Evolutionary conservation across 2,113 vertebrate species (phyloP), one percentile per base, ranked within the genome.

Genomic region (Dolichallabes microphthalmus): DNA sequence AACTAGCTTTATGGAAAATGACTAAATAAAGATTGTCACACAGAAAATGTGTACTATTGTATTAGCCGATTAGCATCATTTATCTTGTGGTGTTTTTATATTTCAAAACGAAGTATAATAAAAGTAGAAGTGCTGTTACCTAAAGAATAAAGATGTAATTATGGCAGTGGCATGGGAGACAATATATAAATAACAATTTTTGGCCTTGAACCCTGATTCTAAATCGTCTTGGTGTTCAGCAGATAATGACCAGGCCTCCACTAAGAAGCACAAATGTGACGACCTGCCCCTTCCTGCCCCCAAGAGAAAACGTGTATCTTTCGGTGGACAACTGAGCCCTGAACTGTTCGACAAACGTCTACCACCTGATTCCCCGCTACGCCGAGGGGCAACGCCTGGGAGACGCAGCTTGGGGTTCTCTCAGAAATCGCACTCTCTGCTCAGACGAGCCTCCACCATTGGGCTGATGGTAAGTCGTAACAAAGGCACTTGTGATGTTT

Each of bases 271-370:
- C 53, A 95, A 89, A 84, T 92, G 92, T 64, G 88, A 15, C 45
- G 91, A 63, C 0, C 4, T 91, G 3, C 83, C 87, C 4, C 77
- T 85, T 1, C 57, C 90, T 19, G 19, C 79, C 22, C 74, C 89
- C 10, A 97, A 96, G 89, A 96, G 87, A 60, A 98, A 97, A 73
- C 94, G 95, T 0, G 96, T 98, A 64, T 98, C 97, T 6, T 98
- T 98, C 89, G 97, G 96, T 80, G 93, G 94, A 13, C 92, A 94
- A 0, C 89, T 98, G 30, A 95, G 94, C 77, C 97, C 96, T 10
- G 96, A 98, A 87, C 89, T 98, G 20, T 98, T 97, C 90, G 97
- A 98, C 89, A 97, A 96, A 86, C 92, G 93, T 9, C 88, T 98
- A 55, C 97, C 97, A 80, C 95, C 97, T 20, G 91, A 97, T 90